Evolutionary conservation across 37 sponge, comb jelly and placozoan genomes (phyloP).

Genomic region (Halichondria panicea): DNA sequence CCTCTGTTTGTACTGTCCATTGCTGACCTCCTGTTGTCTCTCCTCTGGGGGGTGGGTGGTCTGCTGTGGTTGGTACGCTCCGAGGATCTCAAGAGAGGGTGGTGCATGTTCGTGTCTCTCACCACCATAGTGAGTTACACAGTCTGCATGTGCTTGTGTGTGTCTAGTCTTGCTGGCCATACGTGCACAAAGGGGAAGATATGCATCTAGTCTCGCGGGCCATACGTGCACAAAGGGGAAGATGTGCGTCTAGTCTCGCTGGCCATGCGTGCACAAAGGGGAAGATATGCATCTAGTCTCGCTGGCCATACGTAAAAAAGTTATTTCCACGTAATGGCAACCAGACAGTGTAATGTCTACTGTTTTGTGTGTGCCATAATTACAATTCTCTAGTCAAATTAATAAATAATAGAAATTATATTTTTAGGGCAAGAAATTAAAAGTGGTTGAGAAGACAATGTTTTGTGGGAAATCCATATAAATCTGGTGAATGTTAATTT

Average conservation of each 20-base stretch:
- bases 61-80: constrained; percentile 24
- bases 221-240: too few relatives aligned
- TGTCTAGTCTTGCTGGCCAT: background rate
- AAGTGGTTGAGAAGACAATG: too few relatives aligned
- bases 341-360: background rate
- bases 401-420: too few relatives aligned
- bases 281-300: background rate
- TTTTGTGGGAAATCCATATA: too few relatives aligned
- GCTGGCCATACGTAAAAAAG: background rate
- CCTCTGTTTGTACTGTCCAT: constrained; percentile 53
- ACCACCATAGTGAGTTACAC: constrained; percentile 31
- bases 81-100: background rate
- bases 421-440: too few relatives aligned
- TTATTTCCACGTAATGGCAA: too few relatives aligned
- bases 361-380: background rate
- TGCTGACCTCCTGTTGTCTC: constrained; percentile 31
- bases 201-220: background rate
- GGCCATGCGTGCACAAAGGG: too few relatives aligned
- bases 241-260: background rate
- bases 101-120: constrained; percentile 22
- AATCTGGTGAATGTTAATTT: too few relatives aligned
- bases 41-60: constrained; percentile 30
- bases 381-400: too few relatives aligned
- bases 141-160: background rate
- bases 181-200: too few relatives aligned